Conservation (phyloP, 2,113 vertebrate genomes). For the Aix galericulata region DNA sequence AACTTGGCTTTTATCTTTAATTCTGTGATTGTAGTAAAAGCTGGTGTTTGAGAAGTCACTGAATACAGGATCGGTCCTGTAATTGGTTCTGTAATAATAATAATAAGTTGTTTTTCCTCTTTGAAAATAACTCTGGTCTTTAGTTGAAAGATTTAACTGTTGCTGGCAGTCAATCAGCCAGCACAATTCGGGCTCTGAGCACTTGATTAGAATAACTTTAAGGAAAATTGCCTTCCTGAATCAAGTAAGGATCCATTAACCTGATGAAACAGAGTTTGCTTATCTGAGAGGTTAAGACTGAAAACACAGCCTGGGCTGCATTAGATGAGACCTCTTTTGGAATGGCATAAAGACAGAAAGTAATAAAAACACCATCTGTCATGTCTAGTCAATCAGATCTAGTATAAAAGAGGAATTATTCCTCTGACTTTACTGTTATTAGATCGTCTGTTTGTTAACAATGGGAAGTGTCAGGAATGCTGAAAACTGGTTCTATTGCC, state of each 20-base stretch:
- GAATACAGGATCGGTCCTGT: not conserved
- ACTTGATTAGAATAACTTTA: conserved; percentile 68
- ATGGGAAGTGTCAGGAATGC: conserved; percentile 46
- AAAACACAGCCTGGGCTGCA: conserved; percentile 33
- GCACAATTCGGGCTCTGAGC: conserved; percentile 31
- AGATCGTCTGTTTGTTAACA: conserved; percentile 57
- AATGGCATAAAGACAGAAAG: not conserved
- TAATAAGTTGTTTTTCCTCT: conserved; percentile 34
- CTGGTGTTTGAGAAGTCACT: not conserved
- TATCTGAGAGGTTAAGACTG: conserved; percentile 53
- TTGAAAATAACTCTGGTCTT: conserved; percentile 52
- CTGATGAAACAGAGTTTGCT: conserved; percentile 56
- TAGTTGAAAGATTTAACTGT: not conserved
- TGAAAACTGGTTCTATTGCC: conserved; percentile 44
- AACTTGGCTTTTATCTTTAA: conserved; percentile 32
- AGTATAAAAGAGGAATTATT: conserved; percentile 40
- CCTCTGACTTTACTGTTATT: conserved; percentile 30
- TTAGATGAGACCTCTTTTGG: conserved; percentile 44
- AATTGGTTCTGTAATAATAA: conserved; percentile 34
- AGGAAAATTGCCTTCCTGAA: conserved; percentile 63
- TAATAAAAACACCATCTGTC: conserved; percentile 65
- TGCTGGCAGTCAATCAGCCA: conserved; percentile 37
- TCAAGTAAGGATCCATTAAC: conserved; percentile 66
- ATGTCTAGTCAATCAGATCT: conserved; percentile 58
- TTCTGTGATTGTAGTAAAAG: conserved; percentile 17